Percentiles rank a stretch among this genome's conserved stretches.
Evolutionary conservation across 2,888 invertebrate genomes (phyloP).

Genomic region (Heliconius cydno): DNA sequence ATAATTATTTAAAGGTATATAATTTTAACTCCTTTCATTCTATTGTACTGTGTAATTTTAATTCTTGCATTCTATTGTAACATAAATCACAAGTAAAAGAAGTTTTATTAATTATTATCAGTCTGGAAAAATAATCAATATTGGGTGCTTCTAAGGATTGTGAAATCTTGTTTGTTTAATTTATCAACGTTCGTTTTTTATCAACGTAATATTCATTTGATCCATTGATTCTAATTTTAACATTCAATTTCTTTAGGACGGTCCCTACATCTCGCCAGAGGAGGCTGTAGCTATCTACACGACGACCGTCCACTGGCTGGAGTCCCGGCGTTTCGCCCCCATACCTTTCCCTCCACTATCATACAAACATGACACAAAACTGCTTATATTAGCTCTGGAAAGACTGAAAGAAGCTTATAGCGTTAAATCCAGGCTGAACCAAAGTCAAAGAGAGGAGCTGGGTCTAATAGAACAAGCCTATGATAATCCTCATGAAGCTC

Average conservation of each 20-base stretch:
- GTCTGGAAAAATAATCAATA: no score
- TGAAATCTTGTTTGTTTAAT: no score
- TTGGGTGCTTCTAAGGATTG: no score
- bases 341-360: constrained; percentile 99
- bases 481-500: constrained; percentile 99
- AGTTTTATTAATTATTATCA: no score
- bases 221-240: neutral
- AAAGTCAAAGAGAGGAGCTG: constrained; percentile 98
- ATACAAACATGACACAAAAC: constrained; percentile 99
- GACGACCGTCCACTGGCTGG: constrained; percentile 99
- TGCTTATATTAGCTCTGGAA: constrained; percentile 98
- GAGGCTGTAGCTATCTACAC: constrained; percentile 99
- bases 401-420: constrained; percentile 98
- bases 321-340: constrained; percentile 98
- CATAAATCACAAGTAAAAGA: no score
- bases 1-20: constrained; percentile 96
- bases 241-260: constrained; percentile 85
- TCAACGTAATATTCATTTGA: neutral
- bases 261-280: constrained; percentile 99
- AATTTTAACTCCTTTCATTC: neutral
- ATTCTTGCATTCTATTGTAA: no score
- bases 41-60: no score
- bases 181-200: neutral
- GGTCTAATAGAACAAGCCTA: constrained; percentile 99
- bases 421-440: constrained; percentile 98